A percentile compares a stretch with the other conserved stretches of the same genome.
Evolutionary conservation across 1,140 invertebrate genomes (phyloP).

Genomic region (Halyomorpha halys): DNA sequence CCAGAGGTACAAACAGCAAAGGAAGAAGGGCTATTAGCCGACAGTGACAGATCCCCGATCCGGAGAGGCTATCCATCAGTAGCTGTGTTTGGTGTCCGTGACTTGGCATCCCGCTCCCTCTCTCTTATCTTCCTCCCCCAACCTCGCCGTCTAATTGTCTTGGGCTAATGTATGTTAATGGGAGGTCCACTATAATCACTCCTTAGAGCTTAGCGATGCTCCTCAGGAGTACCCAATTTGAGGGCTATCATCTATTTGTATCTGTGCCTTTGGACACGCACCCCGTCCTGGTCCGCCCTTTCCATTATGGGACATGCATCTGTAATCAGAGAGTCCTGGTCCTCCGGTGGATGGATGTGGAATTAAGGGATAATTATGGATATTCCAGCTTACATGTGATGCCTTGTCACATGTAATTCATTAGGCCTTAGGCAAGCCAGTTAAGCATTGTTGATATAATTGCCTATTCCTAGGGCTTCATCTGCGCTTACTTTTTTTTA

Average conservation of each 20-base stretch:
- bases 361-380: too few relatives aligned
- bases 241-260: background rate
- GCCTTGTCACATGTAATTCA: constrained; percentile 5
- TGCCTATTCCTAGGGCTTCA: background rate
- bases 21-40: background rate
- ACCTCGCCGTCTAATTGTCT: background rate
- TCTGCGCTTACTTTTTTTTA: too few relatives aligned
- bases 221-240: too few relatives aligned
- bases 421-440: background rate
- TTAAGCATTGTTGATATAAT: background rate
- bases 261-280: background rate
- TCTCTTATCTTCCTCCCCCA: background rate
- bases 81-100: constrained; percentile 1
- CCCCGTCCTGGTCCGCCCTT: background rate
- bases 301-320: background rate
- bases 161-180: constrained; percentile 1
- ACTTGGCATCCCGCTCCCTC: background rate
- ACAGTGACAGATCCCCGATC: background rate
- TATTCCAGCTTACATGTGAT: background rate
- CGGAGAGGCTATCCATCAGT: background rate
- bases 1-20: too few relatives aligned
- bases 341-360: too few relatives aligned
- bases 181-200: background rate
- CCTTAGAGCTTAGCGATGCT: background rate
- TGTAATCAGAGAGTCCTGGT: background rate